phyloP scores from a whole-genome alignment of 2,113 vertebrate species.

The Polypterus bichir region DNA sequence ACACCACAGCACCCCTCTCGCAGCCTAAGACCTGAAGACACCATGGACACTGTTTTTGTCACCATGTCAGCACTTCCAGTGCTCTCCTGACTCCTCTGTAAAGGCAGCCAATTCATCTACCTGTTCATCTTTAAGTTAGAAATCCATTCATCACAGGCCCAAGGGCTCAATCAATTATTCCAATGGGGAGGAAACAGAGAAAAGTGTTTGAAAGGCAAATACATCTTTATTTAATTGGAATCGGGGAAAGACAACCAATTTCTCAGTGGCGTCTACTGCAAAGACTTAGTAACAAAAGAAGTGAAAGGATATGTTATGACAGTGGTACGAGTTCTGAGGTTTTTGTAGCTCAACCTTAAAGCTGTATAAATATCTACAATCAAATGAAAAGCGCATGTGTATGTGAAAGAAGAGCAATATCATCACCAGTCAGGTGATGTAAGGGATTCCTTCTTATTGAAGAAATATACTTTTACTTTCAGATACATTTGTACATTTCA shows the following conservation, averaged over 20 bases:
- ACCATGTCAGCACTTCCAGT: slow-evolving; percentile 54
- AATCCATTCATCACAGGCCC: slow-evolving; percentile 53
- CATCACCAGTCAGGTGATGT: too few relatives aligned
- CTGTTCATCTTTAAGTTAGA: slow-evolving; percentile 51
- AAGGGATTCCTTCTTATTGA: too few relatives aligned
- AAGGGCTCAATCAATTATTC: slow-evolving; percentile 61
- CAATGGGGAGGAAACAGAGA: slow-evolving; percentile 37
- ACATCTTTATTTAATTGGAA: slow-evolving; percentile 66
- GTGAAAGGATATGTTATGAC: too few relatives aligned
- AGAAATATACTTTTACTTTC: too few relatives aligned
- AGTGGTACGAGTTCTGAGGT: too few relatives aligned
- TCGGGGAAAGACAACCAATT: slow-evolving; percentile 35
- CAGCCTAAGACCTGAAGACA: slow-evolving; percentile 34
- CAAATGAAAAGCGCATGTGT: too few relatives aligned
- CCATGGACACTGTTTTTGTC: slow-evolving; percentile 59
- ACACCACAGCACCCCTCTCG: slow-evolving; percentile 30
- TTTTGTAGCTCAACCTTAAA: too few relatives aligned
- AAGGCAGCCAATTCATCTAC: slow-evolving; percentile 54
- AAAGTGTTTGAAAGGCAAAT: slow-evolving; percentile 54
- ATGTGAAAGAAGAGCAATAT: too few relatives aligned
- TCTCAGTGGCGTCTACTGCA: slow-evolving; percentile 40
- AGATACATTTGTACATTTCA: too few relatives aligned
- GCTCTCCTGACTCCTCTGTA: slow-evolving; percentile 30
- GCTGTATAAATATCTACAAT: too few relatives aligned
- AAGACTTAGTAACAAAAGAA: slow-evolving; percentile 23